Evolutionary conservation across 2,888 invertebrate species (phyloP), one percentile per base, ranked within the genome.

Genomic region (Eristalis arbustorum): DNA sequence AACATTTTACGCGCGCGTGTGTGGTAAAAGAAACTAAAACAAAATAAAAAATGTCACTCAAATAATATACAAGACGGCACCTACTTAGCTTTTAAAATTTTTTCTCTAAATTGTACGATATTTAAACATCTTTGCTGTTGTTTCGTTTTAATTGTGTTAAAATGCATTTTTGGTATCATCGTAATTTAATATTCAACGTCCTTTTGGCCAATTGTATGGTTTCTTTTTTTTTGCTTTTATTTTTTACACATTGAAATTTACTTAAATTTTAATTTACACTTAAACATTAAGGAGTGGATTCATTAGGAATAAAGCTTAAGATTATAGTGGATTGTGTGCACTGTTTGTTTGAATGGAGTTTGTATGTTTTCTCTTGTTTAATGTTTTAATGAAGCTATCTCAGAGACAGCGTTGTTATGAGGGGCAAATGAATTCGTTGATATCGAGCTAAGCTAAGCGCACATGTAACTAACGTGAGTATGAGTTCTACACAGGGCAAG

Each of bases 151-250:
- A 37, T 83, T 79, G 13, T 42, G 76, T 78, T 75, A 77, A 82
- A 87, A 87, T 85, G 77, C 79, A 83, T 87, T 83, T 87, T 87
- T 83, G 83, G 83, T 87, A 83, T 87, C 40, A 23, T 75, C 49
- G 71, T 68, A 62, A 64, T 72, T 64, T 34, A 31, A 8, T n/a
- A 14, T 37, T 67, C 18, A 67, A 22, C 13, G 34, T 61, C 10
- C 68, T 40, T 67, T 84, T 85, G 76, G 72, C 76, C 76, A 77
- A 61, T 75, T 66, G 57, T 73, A 59, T 25, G 3, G 3, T 14
- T 0, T 8, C 10, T 6, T 5, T 59, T 37, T 64, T 13, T 64
- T 57, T 68, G n/a, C n/a, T n/a, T 69, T 69, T 57, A 56, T 77
- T 31, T 63, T 69, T 69, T 49, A 49, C 49, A 49, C 49, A 49